Conservation (phyloP, 2,113 vertebrate genomes). For the Spermophilus dauricus region DNA sequence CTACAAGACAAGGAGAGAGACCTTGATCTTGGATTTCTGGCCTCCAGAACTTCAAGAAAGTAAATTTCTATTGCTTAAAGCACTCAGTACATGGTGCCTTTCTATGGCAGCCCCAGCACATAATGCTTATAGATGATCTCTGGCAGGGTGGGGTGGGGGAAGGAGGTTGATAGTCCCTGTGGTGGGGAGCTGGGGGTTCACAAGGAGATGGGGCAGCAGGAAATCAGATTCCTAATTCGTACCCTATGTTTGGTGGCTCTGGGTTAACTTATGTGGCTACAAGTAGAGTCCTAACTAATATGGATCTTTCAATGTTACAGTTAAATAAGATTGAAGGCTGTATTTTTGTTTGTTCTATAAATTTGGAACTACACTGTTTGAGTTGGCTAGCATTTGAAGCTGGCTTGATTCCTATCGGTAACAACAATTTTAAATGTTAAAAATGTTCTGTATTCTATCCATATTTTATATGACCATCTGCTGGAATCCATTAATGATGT, state of each 20-base stretch:
- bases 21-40: background rate
- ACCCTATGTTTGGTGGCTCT: background rate
- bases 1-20: background rate
- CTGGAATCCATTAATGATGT: background rate
- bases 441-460: background rate
- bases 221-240: background rate
- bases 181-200: background rate
- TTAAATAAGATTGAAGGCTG: background rate
- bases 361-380: background rate
- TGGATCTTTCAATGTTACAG: background rate
- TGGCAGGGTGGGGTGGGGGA: background rate
- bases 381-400: conserved; percentile 60
- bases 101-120: background rate
- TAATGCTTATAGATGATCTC: background rate
- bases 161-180: background rate
- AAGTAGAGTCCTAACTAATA: background rate
- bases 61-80: background rate
- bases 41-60: background rate
- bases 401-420: background rate
- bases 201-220: background rate
- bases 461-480: conserved; percentile 60
- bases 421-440: conserved; percentile 58
- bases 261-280: background rate
- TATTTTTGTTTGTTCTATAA: background rate
- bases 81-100: background rate